These are phyloP conservation scores for Hymenopus coronatus DNA, from an alignment of 2,888 invertebrate genomes.

Conservation along the genomic window DNA sequence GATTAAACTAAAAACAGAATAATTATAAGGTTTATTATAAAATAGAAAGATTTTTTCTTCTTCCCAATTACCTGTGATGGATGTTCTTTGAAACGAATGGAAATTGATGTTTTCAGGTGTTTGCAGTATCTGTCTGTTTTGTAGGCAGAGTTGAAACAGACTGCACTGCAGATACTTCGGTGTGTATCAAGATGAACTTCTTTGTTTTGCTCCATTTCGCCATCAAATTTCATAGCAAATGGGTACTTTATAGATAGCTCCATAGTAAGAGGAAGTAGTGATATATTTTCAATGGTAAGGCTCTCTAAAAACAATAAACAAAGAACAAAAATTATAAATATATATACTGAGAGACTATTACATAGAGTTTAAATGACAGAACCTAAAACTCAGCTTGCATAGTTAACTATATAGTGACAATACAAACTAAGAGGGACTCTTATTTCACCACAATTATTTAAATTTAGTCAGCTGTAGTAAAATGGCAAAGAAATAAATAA, in stretches of 20 bases:
- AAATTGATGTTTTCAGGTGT: conserved; percentile 39
- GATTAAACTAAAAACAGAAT: too few species aligned
- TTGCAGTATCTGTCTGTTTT: conserved; percentile 26
- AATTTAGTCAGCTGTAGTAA: too few species aligned
- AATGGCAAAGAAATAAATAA: too few species aligned
- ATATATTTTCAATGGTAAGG: not conserved
- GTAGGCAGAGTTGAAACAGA: conserved; percentile 4
- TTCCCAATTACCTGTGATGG: conserved; percentile 43
- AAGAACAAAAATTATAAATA: too few species aligned
- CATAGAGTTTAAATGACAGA: too few species aligned
- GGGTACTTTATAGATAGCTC: conserved; percentile 52
- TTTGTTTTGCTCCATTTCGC: not conserved
- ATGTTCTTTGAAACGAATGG: conserved; percentile 46
- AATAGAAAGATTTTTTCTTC: too few species aligned
- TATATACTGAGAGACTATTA: too few species aligned
- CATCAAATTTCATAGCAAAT: conserved; percentile 43
- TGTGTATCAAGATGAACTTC: not conserved
- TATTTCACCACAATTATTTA: too few species aligned
- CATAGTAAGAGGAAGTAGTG: conserved; percentile 49
- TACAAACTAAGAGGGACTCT: too few species aligned
- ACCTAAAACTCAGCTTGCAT: too few species aligned
- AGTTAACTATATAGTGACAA: too few species aligned
- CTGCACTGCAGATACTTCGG: not conserved
- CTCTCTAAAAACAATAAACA: not conserved
- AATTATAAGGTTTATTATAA: too few species aligned